These are phyloP conservation scores for Hystrix brachyura DNA, from an alignment of 2,113 vertebrate species.

Conservation along the genomic window DNA sequence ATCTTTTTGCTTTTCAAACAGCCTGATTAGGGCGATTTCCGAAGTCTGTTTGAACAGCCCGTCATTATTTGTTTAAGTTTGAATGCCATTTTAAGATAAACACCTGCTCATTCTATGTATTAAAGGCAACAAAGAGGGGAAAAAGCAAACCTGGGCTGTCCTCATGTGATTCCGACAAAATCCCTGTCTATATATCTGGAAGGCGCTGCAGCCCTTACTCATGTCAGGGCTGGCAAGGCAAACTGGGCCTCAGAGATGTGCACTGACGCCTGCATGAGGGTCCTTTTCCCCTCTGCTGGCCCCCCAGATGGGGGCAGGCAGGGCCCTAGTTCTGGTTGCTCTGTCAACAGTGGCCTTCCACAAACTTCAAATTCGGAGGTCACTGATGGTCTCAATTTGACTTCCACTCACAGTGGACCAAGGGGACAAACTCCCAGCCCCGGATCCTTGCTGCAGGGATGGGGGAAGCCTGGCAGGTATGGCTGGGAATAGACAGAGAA, in stretches of 20 bases:
- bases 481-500: accelerated
- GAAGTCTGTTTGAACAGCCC: constrained; percentile 91
- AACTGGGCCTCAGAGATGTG: too few relatives aligned
- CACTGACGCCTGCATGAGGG: background rate
- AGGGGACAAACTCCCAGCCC: background rate
- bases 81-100: constrained; percentile 90
- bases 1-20: constrained; percentile 87
- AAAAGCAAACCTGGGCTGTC: constrained; percentile 47
- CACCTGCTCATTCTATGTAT: constrained; percentile 88
- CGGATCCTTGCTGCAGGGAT: background rate
- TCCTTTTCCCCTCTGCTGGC: background rate
- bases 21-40: constrained; percentile 89
- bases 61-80: constrained; percentile 90
- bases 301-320: background rate
- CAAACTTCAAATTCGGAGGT: background rate
- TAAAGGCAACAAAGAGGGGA: constrained; percentile 80
- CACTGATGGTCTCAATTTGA: background rate
- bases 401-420: background rate
- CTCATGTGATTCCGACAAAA: background rate
- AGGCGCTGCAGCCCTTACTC: background rate
- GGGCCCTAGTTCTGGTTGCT: background rate
- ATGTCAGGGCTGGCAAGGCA: background rate
- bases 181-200: background rate
- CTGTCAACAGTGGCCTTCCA: background rate
- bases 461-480: background rate